These are phyloP conservation scores for Opisthograptis luteolata DNA, from an alignment of 2,888 invertebrate species.

Conservation along the genomic window DNA sequence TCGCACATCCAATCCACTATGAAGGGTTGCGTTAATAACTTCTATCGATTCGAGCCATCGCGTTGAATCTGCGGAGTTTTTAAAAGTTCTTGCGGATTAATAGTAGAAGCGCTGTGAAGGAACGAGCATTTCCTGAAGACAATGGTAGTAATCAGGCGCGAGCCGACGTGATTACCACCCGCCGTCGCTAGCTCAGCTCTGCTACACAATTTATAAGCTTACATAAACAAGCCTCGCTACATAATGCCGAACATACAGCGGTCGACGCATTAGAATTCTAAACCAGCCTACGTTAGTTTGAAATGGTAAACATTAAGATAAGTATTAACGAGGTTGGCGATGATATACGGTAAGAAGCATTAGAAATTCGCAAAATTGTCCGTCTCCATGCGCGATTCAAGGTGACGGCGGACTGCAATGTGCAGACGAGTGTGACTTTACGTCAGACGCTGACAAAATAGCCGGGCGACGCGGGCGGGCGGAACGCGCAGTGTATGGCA, in stretches of 20 bases:
- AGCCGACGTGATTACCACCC: constrained; percentile 55
- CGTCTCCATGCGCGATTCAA: constrained; percentile 32
- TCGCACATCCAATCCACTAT: constrained; percentile 58
- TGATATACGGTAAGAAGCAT: neutral
- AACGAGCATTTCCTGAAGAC: constrained; percentile 68
- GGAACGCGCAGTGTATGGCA: constrained; percentile 38
- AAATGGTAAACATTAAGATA: constrained; percentile 21
- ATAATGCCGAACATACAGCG: constrained; percentile 20
- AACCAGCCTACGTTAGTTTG: constrained; percentile 17
- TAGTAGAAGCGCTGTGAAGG: constrained; percentile 57
- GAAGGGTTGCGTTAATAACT: constrained; percentile 52
- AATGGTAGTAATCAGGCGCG: constrained; percentile 70
- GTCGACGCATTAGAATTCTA: constrained; percentile 16
- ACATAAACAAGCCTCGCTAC: constrained; percentile 53
- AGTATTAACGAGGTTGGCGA: constrained; percentile 18
- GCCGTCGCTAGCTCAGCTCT: constrained; percentile 31
- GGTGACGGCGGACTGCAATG: constrained; percentile 43
- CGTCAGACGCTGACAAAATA: constrained; percentile 31
- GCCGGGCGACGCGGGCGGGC: constrained; percentile 34
- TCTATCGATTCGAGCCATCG: constrained; percentile 40
- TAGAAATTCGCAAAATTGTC: constrained; percentile 15
- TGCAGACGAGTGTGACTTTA: constrained; percentile 39
- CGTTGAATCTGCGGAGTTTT: constrained; percentile 45
- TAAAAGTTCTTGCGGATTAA: constrained; percentile 54
- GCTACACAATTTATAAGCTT: constrained; percentile 62